phyloP scores from a whole-genome alignment of 2,113 vertebrate genomes.

The Microcebus lehilahytsara region DNA sequence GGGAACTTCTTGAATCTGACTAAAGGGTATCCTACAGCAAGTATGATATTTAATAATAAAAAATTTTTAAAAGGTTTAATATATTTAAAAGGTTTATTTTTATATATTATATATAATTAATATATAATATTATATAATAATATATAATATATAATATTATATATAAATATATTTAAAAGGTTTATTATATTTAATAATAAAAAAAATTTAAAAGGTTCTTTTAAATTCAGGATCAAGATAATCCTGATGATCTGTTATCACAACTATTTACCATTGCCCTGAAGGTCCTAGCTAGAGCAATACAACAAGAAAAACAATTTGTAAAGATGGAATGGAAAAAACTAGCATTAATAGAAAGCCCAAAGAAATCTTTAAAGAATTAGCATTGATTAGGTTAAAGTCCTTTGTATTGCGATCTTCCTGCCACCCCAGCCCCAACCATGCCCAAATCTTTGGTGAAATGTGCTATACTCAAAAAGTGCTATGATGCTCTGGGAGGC shows the following conservation, averaged over 20 bases:
- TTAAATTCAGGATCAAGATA: background rate
- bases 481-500: background rate
- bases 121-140: too few species aligned
- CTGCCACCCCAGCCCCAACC: background rate
- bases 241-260: background rate
- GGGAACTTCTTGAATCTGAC: background rate
- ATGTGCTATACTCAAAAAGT: background rate
- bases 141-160: too few species aligned
- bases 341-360: background rate
- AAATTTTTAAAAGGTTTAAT: background rate
- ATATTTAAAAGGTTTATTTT: too few species aligned
- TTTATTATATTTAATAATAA: too few species aligned
- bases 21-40: background rate
- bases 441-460: background rate
- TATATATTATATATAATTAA: too few species aligned
- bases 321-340: background rate
- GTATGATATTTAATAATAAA: background rate
- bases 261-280: background rate
- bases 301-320: background rate
- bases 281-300: background rate
- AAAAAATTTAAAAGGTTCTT: background rate
- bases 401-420: background rate
- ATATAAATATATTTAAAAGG: background rate
- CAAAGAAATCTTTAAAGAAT: background rate
- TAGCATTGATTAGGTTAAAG: background rate